These are phyloP conservation scores for Tetrao urogallus DNA, from an alignment of 2,113 vertebrate genomes.

Conservation along the genomic window DNA sequence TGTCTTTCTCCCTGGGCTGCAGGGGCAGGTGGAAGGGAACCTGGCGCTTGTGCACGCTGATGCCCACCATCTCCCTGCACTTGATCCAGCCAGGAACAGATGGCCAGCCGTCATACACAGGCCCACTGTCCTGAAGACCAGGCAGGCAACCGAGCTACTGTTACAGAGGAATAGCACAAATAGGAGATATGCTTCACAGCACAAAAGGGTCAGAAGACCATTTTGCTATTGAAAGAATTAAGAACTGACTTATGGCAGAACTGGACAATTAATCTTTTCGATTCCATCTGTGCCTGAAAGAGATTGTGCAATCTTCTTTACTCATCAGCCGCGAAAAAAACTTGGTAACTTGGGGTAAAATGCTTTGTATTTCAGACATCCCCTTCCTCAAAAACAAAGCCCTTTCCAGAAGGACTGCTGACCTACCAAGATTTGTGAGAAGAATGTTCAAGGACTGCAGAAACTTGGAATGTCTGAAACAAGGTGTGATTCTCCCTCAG, in stretches of 20 bases:
- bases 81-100: accelerated
- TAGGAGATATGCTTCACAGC: neutral
- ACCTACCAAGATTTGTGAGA: neutral
- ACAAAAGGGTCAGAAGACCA: conserved; percentile 2
- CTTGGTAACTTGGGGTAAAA: neutral
- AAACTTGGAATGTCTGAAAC: neutral
- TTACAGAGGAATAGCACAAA: neutral
- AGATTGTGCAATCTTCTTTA: neutral
- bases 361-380: neutral
- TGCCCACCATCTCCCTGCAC: neutral
- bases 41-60: accelerated
- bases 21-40: accelerated
- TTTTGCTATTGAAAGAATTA: conserved; percentile 3
- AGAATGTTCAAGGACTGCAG: neutral
- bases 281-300: neutral
- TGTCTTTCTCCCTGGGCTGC: neutral
- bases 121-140: neutral
- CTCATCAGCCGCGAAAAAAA: neutral
- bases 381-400: neutral
- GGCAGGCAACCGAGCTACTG: neutral
- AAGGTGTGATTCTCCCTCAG: neutral
- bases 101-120: neutral
- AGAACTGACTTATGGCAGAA: neutral
- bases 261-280: neutral
- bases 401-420: neutral